Evolutionary conservation across 2,113 vertebrate species (phyloP).

Genomic region (Callionymus lyra): DNA sequence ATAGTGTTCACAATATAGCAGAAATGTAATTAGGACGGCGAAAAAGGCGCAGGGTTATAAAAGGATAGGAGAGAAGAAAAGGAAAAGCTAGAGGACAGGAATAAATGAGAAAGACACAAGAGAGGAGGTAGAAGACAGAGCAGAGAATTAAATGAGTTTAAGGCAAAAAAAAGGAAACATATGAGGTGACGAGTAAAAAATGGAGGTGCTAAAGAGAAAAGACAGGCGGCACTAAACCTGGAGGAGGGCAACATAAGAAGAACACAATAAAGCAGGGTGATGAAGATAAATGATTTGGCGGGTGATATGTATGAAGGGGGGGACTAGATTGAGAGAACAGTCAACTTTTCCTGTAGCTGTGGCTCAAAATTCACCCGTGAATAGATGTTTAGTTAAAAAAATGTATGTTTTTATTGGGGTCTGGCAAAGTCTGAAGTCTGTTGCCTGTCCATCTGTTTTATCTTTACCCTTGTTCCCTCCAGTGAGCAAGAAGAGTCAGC

Average conservation of each 20-base stretch:
- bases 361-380: too few species aligned
- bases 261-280: constrained; percentile 3
- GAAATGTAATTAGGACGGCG: constrained; percentile 14
- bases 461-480: too few species aligned
- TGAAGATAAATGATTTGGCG: background rate
- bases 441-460: too few species aligned
- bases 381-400: too few species aligned
- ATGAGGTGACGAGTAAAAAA: constrained; percentile 17
- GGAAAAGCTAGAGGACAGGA: constrained; percentile 34
- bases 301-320: too few species aligned
- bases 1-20: constrained; percentile 23
- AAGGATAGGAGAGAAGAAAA: constrained; percentile 34
- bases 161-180: constrained; percentile 19
- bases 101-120: constrained; percentile 40
- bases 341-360: too few species aligned
- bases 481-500: too few species aligned
- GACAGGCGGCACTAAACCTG: constrained; percentile 5
- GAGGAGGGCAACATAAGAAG: background rate
- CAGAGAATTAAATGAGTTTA: constrained; percentile 22
- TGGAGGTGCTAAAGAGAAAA: constrained; percentile 5
- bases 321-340: too few species aligned
- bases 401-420: too few species aligned
- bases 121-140: constrained; percentile 6
- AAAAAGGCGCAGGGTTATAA: constrained; percentile 29
- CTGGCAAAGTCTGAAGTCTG: too few species aligned